Conservation (phyloP, 2,888 invertebrate species). For the Stegana nigrithorax region DNA sequence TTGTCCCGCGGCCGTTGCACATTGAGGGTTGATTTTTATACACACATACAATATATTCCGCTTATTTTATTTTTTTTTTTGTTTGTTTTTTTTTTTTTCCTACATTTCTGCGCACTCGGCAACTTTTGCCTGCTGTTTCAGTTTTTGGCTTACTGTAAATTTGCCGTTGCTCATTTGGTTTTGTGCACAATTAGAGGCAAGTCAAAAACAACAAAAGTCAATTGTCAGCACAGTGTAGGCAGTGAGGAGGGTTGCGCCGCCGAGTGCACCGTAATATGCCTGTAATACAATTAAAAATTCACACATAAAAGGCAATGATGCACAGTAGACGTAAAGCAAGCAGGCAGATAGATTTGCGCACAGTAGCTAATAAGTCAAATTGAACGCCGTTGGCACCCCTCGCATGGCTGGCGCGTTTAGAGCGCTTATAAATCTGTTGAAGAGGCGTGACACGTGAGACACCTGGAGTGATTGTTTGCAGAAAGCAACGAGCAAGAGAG, state of each 20-base stretch:
- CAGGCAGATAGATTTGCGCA: not conserved
- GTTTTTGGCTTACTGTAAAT: no score
- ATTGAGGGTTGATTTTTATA: no score
- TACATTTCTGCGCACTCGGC: not conserved
- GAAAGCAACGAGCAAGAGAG: slow-evolving; percentile 8
- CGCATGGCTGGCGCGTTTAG: slow-evolving; percentile 11
- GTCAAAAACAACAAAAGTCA: slow-evolving; percentile 48
- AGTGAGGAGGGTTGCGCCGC: not conserved
- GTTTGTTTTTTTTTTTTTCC: not conserved
- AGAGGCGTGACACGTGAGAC: slow-evolving; percentile 65
- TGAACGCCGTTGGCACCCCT: slow-evolving; percentile 27
- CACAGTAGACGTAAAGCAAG: not conserved
- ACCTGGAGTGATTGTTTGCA: slow-evolving; percentile 65
- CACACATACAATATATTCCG: no score
- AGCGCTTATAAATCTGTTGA: slow-evolving; percentile 13
- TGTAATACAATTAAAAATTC: slow-evolving; percentile 58
- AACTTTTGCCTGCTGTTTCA: not conserved
- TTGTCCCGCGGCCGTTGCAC: no score
- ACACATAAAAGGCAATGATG: slow-evolving; percentile 42
- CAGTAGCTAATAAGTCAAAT: slow-evolving; percentile 56
- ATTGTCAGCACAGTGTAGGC: slow-evolving; percentile 33
- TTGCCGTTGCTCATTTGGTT: slow-evolving; percentile 9
- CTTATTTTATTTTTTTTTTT: no score
- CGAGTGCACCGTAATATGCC: slow-evolving; percentile 55
- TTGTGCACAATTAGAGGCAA: slow-evolving; percentile 21